Conservation (phyloP, 2,113 vertebrate genomes). For the Gyps fulvus region DNA sequence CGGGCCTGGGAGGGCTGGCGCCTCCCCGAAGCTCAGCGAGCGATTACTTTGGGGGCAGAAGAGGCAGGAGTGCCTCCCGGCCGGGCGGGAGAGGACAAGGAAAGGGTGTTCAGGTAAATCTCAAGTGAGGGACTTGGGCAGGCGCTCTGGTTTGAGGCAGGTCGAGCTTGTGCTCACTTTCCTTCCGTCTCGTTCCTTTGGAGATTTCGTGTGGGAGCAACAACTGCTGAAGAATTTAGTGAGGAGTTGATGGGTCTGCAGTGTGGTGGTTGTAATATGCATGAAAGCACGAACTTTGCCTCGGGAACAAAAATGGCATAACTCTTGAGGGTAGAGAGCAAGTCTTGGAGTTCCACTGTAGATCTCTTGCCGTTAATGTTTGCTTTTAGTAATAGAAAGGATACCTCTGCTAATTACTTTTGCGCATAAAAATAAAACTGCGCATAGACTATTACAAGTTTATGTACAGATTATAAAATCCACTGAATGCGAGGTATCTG, state of each 20-base stretch:
- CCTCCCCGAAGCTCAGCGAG: not conserved
- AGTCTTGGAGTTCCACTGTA: not conserved
- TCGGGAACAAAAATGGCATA: not conserved
- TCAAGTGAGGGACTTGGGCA: not conserved
- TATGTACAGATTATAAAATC: not conserved
- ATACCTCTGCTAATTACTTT: not conserved
- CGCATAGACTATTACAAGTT: not conserved
- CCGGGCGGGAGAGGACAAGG: not conserved
- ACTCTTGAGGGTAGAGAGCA: not conserved
- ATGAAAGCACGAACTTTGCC: accelerated
- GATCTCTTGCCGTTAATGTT: not conserved
- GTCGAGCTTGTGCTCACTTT: not conserved
- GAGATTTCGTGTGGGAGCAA: not conserved
- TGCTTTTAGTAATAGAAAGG: not conserved
- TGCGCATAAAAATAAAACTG: not conserved
- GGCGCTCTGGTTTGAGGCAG: not conserved
- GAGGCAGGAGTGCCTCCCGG: not conserved
- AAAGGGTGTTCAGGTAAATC: not conserved
- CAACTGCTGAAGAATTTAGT: not conserved
- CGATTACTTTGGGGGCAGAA: not conserved
- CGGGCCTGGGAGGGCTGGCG: not conserved
- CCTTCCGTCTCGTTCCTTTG: not conserved
- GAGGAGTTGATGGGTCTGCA: not conserved
- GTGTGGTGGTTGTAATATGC: not conserved
- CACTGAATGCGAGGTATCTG: not conserved